Evolutionary conservation across 1,140 invertebrate species (phyloP), one percentile per base, ranked within the genome.

Genomic region (Phortica variegata): DNA sequence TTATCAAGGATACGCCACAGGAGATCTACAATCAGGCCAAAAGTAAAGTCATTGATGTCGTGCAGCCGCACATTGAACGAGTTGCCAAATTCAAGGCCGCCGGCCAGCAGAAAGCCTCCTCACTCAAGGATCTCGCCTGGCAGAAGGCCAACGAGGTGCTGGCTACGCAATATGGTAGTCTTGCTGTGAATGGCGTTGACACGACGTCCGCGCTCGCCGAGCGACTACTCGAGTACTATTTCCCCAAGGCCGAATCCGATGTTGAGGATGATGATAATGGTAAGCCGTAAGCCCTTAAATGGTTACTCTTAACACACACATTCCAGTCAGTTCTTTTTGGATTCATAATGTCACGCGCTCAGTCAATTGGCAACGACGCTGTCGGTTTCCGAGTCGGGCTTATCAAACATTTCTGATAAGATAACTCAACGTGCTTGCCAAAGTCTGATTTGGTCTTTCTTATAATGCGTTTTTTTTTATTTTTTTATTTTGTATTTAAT

Each of bases 1-100:
- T 87, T 2, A 84, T 88, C 23, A 84, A 84, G 34, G 82, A 86
- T 49, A 80, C 82, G 33, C 86, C 86, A 2, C 82, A 84, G 58
- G 80, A 86, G 79, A 87, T 89, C 52, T 85, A 85, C 36, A 84
- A 85, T 41, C 84, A 84, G 32, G 85, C 85, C 3, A 86, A 85
- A 63, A 81, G 81, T 36, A 85, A 84, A 39, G 84, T 87, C 47
- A 79, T 80, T 15, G 79, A 80, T 20, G 83, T 80, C 34, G 75
- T 86, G 1, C 79, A 85, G 17, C 84, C 85, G 32, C 83, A 84
- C 34, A 65, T 86, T 32, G 82, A 83, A 43, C 84, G 81, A 75
- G 79, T 79, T 49, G 75, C 79, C 2, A 76, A 77, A 21, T 81
- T 80, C 3, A 82, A 83, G 46, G 79, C 80, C 5, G 82, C 82